Conservation (phyloP, 2,888 invertebrate species). For the Oscheius sp. region DNA sequence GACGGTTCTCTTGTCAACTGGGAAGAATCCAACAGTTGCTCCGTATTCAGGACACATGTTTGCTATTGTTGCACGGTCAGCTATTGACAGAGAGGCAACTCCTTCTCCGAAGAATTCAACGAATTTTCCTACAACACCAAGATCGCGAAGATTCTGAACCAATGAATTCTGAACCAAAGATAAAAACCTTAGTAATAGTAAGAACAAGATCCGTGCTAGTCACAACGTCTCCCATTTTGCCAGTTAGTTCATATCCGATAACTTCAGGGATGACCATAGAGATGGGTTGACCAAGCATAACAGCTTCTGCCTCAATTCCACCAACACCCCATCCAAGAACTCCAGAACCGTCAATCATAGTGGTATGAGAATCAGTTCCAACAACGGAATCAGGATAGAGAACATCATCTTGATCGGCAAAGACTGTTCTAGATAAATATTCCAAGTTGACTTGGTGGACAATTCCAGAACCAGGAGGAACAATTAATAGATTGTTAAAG, state of each 20-base stretch:
- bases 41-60: conserved; percentile 99
- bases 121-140: conserved; percentile 97
- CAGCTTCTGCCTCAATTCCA: conserved; percentile 97
- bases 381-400: conserved; percentile 90
- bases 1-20: conserved; percentile 63
- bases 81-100: conserved; percentile 87
- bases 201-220: conserved; percentile 97
- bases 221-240: conserved; percentile 82
- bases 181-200: conserved; percentile 86
- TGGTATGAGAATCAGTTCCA: conserved; percentile 97
- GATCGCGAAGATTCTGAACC: conserved; percentile 82
- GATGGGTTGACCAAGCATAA: conserved; percentile 96
- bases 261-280: conserved; percentile 93
- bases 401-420: conserved; percentile 71
- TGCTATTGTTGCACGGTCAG: conserved; percentile 91
- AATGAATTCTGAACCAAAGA: background rate
- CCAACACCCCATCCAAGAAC: conserved; percentile 86
- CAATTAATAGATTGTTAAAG: conserved; percentile 93
- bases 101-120: conserved; percentile 98
- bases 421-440: conserved; percentile 74
- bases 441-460: conserved; percentile 94
- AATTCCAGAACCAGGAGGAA: conserved; percentile 97
- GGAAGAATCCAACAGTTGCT: conserved; percentile 78
- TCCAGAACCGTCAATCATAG: conserved; percentile 87
- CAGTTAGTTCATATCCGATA: conserved; percentile 88